Evolutionary conservation across 2,113 vertebrate species (phyloP).

Genomic region (Elephas maximus): DNA sequence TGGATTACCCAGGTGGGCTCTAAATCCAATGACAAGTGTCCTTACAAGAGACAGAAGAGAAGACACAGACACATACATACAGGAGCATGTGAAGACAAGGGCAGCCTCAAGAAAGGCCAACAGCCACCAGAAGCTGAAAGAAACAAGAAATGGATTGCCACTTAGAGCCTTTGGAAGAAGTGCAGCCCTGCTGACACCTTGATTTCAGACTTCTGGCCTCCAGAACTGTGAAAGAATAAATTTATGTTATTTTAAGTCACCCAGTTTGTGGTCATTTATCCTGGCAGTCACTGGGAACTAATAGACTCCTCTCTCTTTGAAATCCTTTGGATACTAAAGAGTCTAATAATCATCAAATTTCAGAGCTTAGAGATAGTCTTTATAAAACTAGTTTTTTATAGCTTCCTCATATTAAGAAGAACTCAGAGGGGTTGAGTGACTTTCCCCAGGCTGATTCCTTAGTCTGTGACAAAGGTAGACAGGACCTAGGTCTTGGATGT

Average conservation of each 20-base stretch:
- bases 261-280: neutral
- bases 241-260: neutral
- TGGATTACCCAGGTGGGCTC: neutral
- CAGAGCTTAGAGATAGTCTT: conserved; percentile 1
- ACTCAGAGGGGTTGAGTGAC: neutral
- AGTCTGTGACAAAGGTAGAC: neutral
- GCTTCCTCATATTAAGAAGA: neutral
- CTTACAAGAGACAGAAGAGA: neutral
- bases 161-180: neutral
- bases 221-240: neutral
- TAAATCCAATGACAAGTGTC: neutral
- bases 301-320: neutral
- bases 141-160: neutral
- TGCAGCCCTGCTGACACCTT: neutral
- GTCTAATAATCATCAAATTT: neutral
- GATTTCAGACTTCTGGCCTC: neutral
- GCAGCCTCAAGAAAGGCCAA: neutral
- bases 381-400: too few relatives aligned
- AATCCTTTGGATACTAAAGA: neutral
- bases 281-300: neutral
- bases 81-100: neutral
- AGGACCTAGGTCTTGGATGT: neutral
- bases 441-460: neutral
- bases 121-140: neutral
- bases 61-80: neutral